Evolutionary conservation across 2,113 vertebrate species (phyloP).

Genomic region (Drymodes brunneopygia): DNA sequence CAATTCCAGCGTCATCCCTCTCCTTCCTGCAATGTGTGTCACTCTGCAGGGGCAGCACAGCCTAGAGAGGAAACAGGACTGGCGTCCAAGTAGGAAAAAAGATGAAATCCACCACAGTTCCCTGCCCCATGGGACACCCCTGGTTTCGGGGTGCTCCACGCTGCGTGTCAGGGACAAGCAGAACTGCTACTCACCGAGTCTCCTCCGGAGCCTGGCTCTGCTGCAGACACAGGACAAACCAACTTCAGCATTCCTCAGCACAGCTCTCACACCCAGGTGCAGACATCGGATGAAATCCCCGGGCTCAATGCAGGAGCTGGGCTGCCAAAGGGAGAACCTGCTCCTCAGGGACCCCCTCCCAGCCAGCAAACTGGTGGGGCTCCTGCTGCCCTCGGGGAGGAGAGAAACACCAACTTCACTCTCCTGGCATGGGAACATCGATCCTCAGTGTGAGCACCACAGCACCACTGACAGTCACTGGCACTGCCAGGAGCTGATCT

Average conservation of each 20-base stretch:
- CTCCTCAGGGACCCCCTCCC: not conserved
- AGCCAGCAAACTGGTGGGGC: not conserved
- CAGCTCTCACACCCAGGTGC: not conserved
- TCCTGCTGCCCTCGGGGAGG: rapidly evolving
- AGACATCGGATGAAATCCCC: not conserved
- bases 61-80: not conserved
- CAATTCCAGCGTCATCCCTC: not conserved
- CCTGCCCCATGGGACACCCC: not conserved
- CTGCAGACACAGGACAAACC: not conserved
- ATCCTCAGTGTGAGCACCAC: not conserved
- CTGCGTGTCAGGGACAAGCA: not conserved
- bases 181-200: not conserved
- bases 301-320: not conserved
- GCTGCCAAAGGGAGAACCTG: not conserved
- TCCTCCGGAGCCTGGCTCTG: not conserved
- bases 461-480: not conserved
- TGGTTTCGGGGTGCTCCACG: not conserved
- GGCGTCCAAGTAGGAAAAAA: not conserved
- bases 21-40: not conserved
- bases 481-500: not conserved
- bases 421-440: rapidly evolving
- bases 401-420: not conserved
- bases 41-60: not conserved
- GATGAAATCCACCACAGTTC: not conserved
- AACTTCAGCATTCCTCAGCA: not conserved